Evolutionary conservation across 2,888 invertebrate genomes (phyloP).

Genomic region (Automeris io): DNA sequence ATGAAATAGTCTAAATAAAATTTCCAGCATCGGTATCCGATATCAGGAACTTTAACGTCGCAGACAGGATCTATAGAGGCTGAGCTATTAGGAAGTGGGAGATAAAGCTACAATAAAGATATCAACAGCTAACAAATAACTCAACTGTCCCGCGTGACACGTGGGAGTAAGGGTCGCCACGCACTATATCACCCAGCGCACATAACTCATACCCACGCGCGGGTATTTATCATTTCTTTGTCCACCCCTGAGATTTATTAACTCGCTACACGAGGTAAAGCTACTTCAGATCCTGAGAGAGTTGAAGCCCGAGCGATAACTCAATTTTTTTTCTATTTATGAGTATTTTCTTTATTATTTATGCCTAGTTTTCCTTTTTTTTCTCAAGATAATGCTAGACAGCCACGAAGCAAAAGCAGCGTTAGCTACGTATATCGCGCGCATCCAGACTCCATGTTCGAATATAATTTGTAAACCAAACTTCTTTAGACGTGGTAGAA

Average conservation of each 20-base stretch:
- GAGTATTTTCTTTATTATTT: constrained; percentile 22
- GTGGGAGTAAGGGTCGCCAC: constrained; percentile 22
- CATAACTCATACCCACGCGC: constrained; percentile 48
- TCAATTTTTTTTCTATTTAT: constrained; percentile 35
- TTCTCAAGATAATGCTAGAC: no score
- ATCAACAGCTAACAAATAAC: constrained; percentile 2
- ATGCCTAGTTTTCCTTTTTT: no score
- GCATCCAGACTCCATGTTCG: no score
- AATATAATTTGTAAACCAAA: no score
- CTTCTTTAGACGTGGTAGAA: no score
- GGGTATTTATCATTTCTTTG: constrained; percentile 65
- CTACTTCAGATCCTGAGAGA: constrained; percentile 24
- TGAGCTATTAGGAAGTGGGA: no score
- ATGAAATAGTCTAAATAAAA: no score
- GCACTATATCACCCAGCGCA: constrained; percentile 43
- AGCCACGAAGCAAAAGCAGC: no score
- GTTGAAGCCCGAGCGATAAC: constrained; percentile 27
- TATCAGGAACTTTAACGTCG: no score
- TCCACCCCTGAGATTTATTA: constrained; percentile 56
- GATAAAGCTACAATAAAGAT: constrained; percentile 3
- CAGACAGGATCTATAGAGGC: no score
- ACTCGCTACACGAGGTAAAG: constrained; percentile 20
- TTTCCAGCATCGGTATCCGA: no score
- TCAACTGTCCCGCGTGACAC: not conserved
- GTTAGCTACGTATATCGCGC: no score